Base-by-base conservation (phyloP, 2,113 vertebrate genomes). In the Saguinus midas region DNA sequence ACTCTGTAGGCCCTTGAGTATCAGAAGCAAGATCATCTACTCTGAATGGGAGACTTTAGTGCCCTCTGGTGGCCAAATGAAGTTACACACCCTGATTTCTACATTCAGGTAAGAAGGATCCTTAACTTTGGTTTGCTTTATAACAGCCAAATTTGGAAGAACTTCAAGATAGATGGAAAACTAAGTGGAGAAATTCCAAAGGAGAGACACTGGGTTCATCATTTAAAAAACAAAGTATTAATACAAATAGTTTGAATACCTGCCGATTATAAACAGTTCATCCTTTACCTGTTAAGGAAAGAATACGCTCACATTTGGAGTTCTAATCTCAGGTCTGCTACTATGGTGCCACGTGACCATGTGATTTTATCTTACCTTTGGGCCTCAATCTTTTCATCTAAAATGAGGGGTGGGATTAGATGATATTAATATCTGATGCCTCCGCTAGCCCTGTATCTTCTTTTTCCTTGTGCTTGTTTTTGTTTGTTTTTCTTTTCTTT, bases 391-490 rank as follows among this genome's bases (percentile, higher is more conserved):
- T 89, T 79, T 37, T 86, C 43, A 79, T 37, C 20, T 73, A 68
- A 96, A 94, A 86, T 17, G 35, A 86, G 61, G 72, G 64, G 35
- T 37, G 52, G 29, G 45, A 27, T 87, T 84, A 18, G 20, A 64
- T 55, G 32, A 40, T 48, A 48, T 25, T 61, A 20, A 40, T 43
- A 48, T 32, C 68, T 37, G 48, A 76, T 20, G 20, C 2, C 58
- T 50, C 48, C 45, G 86, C 55, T 45, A 72, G 18, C n/a, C 43
- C 13, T 76, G 2, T 27, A 18, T 18, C 66, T 43, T 66, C 4
- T 50, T 87, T 94, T 52, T 43, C 35, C 27, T 64, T 64, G 61
- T 64, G 61, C 5, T 64, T 14, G 61, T 64, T 64, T 27, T 64
- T 64, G 61, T 64, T 61, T 64, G 27, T 32, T 64, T 64, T 64